Evolutionary conservation across 2,113 vertebrate genomes (phyloP).

Genomic region (Podarcis raffonei): DNA sequence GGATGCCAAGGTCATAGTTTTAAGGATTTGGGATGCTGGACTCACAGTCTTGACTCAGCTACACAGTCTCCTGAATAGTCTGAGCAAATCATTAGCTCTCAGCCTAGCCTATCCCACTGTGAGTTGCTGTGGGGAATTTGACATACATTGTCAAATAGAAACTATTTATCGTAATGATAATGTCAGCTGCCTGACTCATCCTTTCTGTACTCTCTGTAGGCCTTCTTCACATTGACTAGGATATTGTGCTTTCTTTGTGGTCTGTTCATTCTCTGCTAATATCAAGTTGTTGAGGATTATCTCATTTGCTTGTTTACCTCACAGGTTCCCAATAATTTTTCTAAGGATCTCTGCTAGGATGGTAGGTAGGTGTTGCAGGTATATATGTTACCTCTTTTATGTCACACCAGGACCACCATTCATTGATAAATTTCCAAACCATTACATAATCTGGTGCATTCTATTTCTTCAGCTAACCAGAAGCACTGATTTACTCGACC

Average conservation of each 20-base stretch:
- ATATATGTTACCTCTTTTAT: neutral
- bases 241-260: neutral
- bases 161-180: neutral
- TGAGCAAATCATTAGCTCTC: neutral
- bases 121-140: neutral
- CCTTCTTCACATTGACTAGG: neutral
- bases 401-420: too few relatives aligned
- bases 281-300: neutral
- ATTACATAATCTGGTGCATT: neutral
- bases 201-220: neutral
- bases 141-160: neutral
- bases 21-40: neutral
- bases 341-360: neutral
- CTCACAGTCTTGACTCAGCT: neutral
- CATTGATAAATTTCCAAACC: neutral
- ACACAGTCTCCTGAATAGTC: neutral
- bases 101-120: neutral
- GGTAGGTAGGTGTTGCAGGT: neutral
- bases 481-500: neutral
- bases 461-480: neutral
- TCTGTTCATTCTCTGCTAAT: neutral
- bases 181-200: neutral
- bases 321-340: neutral
- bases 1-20: neutral
- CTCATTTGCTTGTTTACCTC: neutral